Evolutionary conservation across 2,113 vertebrate species (phyloP).

Genomic region (Riparia riparia): DNA sequence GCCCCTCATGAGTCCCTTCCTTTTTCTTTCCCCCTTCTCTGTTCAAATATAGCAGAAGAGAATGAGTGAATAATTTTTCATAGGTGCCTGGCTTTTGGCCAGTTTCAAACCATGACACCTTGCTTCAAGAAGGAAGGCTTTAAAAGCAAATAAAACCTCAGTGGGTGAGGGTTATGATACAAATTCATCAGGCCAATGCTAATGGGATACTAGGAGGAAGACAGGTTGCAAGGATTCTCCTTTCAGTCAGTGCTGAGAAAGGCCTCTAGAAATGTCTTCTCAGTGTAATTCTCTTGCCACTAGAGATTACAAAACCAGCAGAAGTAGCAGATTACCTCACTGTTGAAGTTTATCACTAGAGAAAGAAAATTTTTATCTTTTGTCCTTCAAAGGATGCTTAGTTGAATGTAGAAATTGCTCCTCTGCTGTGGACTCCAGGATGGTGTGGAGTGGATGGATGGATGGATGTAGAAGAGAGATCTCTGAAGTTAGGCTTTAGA

Average conservation of each 20-base stretch:
- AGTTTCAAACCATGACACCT: background rate
- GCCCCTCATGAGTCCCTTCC: background rate
- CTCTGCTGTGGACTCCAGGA: too few species aligned
- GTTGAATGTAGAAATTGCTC: background rate
- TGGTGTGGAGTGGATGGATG: too few species aligned
- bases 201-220: background rate
- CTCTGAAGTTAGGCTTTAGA: too few species aligned
- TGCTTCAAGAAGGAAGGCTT: background rate
- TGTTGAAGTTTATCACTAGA: background rate
- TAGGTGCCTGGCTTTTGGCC: background rate
- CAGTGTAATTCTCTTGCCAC: background rate
- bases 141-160: background rate
- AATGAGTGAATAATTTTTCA: background rate
- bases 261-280: background rate
- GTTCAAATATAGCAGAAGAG: background rate
- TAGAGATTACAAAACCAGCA: background rate
- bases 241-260: background rate
- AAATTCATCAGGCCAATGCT: background rate
- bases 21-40: background rate
- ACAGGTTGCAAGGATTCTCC: background rate
- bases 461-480: too few species aligned
- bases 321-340: background rate
- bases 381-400: background rate
- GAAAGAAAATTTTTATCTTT: background rate
- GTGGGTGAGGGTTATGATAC: background rate